phyloP scores from a whole-genome alignment of 2,113 vertebrate species.

The Microcebus lehilahytsara region DNA sequence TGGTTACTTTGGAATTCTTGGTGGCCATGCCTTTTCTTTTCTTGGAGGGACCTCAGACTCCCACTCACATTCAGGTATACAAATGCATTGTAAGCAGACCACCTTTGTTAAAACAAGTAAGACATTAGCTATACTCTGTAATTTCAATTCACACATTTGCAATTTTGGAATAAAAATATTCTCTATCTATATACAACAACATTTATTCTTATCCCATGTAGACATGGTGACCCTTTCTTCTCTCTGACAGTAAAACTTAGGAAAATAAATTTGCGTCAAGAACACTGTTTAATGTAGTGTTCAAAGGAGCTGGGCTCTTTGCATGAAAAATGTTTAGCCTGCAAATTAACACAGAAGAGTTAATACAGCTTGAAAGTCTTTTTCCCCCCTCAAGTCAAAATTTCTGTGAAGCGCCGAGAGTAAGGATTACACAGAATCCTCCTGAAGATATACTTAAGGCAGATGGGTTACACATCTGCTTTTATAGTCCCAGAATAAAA shows the following conservation, averaged over 20 bases:
- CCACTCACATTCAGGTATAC: background rate
- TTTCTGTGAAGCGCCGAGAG: background rate
- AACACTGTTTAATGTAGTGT: background rate
- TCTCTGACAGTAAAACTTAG: background rate
- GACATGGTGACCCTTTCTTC: background rate
- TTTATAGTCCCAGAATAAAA: slow-evolving; percentile 60
- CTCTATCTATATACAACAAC: background rate
- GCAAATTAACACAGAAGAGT: slow-evolving; percentile 2
- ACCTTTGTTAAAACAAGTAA: background rate
- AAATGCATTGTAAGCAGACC: background rate
- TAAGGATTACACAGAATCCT: background rate
- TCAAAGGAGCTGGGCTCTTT: background rate
- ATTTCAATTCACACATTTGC: background rate
- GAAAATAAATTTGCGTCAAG: background rate
- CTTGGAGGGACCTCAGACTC: background rate
- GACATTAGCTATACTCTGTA: background rate
- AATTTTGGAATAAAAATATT: background rate
- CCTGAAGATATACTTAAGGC: background rate
- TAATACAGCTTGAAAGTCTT: background rate
- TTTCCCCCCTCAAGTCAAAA: background rate
- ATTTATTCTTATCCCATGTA: background rate
- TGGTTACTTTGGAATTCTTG: background rate
- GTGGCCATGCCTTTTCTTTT: background rate
- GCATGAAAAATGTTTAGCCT: background rate
- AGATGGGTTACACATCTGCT: slow-evolving; percentile 41